Conservation (phyloP, 2,888 invertebrate genomes). For the Drosophila meridiana region DNA sequence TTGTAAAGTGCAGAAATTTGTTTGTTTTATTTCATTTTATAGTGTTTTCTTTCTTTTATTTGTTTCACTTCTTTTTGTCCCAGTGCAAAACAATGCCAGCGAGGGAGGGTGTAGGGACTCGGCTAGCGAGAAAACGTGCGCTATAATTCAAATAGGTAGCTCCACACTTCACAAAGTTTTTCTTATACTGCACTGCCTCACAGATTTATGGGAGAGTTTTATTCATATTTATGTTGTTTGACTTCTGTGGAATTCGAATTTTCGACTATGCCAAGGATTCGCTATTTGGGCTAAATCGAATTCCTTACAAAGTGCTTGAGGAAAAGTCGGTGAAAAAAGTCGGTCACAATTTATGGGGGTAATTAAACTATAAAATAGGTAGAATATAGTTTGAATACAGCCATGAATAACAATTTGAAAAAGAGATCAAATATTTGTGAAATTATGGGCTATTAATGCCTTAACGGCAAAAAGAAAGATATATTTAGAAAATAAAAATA, state of each 20-base stretch:
- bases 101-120: not conserved
- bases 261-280: conserved; percentile 13
- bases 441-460: not conserved
- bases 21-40: conserved; percentile 34
- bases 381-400: not conserved
- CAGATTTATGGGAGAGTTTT: conserved; percentile 49
- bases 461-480: not conserved
- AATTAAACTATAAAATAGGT: not conserved
- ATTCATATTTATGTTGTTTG: conserved; percentile 34
- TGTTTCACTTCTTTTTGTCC: conserved; percentile 50
- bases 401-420: not conserved
- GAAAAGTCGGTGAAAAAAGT: conserved; percentile 12
- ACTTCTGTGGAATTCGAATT: conserved; percentile 37
- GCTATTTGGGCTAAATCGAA: not conserved
- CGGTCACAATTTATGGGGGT: not conserved
- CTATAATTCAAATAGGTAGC: conserved; percentile 69
- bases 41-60: conserved; percentile 12
- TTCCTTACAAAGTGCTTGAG: conserved; percentile 14
- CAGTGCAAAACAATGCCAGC: conserved; percentile 61
- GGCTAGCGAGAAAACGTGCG: conserved; percentile 53
- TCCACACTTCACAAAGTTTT: conserved; percentile 18
- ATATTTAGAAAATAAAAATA: not conserved
- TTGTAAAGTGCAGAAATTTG: conserved; percentile 72
- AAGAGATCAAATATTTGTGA: not conserved
- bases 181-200: conserved; percentile 4